Evolutionary conservation across 1,140 invertebrate species (phyloP), one percentile per base, ranked within the genome.

Genomic region (Pinna nobilis): DNA sequence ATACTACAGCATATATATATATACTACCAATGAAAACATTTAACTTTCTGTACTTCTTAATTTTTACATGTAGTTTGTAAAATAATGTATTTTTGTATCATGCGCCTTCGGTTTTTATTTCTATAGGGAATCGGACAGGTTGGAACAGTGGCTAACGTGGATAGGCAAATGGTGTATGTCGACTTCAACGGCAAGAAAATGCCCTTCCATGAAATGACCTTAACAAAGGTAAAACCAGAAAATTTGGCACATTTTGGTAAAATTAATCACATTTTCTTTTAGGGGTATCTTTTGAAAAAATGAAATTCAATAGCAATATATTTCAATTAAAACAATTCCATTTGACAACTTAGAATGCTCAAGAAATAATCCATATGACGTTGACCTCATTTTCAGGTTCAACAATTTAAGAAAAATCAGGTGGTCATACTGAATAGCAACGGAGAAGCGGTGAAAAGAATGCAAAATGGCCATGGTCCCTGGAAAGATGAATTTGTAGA

Each of bases 381-480:
- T 59, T 9, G 13, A 0, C 33, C 15, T 59, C n/a, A 59, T 30
- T 59, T 59, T 33, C 25, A 63, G 59, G 32, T 63, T 5, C 25
- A 39, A 41, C 35, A 63, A 28, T 63, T 37, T 63, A 35, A 33
- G 37, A 63, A 41, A 25, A 37, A 63, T 23, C 59, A 63, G 28
- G 59, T 63, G 9, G 59, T 63, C 4, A 18, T 30, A 18, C 11
- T 71, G 7, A 28, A 57, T 35, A 55, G n/a, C 18, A 51, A 55
- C 47, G 35, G 11, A 7, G 4, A 11, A 15, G 33, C 53, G 25
- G 69, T 71, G 13, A 30, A 44, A 11, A 61, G 33, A 7, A 33
- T 71, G 35, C 69, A 71, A 30, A 71, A 71, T 63, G 69, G 69
- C 3, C 69, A 71, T 55, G 69, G 69, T 33, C 57, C 60, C 2